Evolutionary conservation across 2,888 invertebrate genomes (phyloP).

Genomic region (Thysanoteuthis rhombus): DNA sequence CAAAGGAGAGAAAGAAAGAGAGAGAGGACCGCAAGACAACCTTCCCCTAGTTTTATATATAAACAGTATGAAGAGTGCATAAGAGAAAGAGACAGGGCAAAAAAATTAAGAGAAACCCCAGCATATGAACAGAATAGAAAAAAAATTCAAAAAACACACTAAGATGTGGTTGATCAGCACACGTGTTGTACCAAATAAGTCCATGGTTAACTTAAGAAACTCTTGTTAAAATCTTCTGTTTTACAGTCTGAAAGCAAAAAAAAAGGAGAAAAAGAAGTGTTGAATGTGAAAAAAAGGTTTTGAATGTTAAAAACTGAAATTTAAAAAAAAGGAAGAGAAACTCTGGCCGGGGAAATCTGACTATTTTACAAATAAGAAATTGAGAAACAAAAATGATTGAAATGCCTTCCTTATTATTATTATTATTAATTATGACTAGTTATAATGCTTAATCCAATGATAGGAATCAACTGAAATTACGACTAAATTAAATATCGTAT

Average conservation of each 20-base stretch:
- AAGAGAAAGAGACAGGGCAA: not conserved
- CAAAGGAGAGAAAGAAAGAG: not conserved
- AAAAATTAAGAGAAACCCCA: not conserved
- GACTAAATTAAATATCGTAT: no score
- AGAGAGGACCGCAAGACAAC: not conserved
- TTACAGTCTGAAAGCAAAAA: conserved; percentile 13
- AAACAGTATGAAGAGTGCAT: not conserved
- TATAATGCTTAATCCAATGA: no score
- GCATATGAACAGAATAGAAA: not conserved
- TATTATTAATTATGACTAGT: no score
- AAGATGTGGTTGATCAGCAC: not conserved
- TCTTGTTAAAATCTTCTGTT: not conserved
- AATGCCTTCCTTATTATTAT: no score
- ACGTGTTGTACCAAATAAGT: not conserved
- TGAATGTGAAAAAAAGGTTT: not conserved
- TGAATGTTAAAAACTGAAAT: no score
- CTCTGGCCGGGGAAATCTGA: no score
- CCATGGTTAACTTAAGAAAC: not conserved
- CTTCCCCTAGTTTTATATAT: not conserved
- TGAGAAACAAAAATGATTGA: no score
- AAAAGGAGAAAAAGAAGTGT: not conserved
- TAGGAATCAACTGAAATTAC: no score
- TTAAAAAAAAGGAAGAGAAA: no score
- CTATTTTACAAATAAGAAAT: no score
- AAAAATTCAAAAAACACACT: not conserved